Conservation (phyloP, 2,797 vertebrate species). For the Pyrocephalus nanus region DNA sequence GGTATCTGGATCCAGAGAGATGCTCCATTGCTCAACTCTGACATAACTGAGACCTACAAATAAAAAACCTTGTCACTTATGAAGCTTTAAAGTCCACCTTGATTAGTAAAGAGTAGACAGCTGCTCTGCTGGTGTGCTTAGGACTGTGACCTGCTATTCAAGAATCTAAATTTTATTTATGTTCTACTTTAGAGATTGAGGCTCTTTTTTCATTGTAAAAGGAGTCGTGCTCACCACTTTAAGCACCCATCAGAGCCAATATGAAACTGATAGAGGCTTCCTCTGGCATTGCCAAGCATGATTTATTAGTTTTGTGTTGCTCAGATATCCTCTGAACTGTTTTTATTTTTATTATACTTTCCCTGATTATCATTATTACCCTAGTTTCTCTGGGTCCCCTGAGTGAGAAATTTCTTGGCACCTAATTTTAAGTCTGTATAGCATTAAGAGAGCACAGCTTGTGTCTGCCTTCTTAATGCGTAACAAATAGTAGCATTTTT, state of each 20-base stretch:
- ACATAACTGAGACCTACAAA: neutral
- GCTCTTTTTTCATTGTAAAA: neutral
- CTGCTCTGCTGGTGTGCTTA: neutral
- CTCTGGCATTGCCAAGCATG: neutral
- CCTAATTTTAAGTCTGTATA: neutral
- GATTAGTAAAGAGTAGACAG: neutral
- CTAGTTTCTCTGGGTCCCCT: neutral
- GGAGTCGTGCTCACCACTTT: neutral
- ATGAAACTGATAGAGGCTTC: neutral
- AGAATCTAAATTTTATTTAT: neutral
- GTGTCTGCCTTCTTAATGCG: neutral
- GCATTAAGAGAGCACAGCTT: neutral
- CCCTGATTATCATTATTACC: neutral
- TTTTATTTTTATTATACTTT: neutral
- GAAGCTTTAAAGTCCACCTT: neutral
- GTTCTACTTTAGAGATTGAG: neutral
- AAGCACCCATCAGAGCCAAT: neutral
- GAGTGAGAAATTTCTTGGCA: neutral
- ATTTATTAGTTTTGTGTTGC: neutral
- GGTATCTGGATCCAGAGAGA: neutral
- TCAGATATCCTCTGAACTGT: neutral
- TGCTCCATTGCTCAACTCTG: neutral
- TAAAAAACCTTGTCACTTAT: neutral
- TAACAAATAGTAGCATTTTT: neutral
- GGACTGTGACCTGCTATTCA: neutral